Base-by-base conservation (phyloP, 2,888 invertebrate species). In the Xestia xanthographa region DNA sequence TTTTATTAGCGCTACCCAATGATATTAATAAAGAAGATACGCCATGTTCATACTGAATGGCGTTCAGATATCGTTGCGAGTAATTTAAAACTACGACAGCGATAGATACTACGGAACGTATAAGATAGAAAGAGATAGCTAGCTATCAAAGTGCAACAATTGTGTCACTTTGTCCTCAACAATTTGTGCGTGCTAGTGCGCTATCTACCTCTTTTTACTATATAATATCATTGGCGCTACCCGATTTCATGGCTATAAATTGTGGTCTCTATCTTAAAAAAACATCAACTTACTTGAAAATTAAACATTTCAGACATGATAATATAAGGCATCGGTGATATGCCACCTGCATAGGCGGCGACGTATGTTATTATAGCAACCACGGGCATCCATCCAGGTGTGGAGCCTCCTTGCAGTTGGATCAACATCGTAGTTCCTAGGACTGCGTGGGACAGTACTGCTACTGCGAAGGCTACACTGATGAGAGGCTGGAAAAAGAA, bases 241-340 rank as follows among this genome's bases (percentile, higher is more conserved):
- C n/a, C 53, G n/a, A 53, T n/a, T 53, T 53, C 12, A 9, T 26
- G 14, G 6, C 56, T 26, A 14, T 26, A 34, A 26, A 26, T 26
- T 56, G 2, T 26, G 5, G 0, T 2, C 26, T 8, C 8, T 14
- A 26, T 26, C 22, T 12, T 14, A 14, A n/a, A 63, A 60, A 41
- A 63, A 41, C 2, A 26, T 50, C 5, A n/a, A 79, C 89, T 86
- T 83, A 93, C 93, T 84, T 93, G 92, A 72, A 93, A 93, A 75
- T 91, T 92, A 68, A 94, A 93, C 87, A 92, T 90, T 77, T 94
- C 94, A 0, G 93, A 89, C 88, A 93, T 88, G 29, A 94, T 88
- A 12, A 93, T 90, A 56, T 92, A 93, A 0, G 92, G 90, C 82
- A 94, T 82, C 0, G 93, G 88, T 6, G 89, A 86, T 5, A 93